Evolutionary conservation across 2,888 invertebrate genomes (phyloP), one percentile per base, ranked within the genome.

Genomic region (Andrena bicolor): DNA sequence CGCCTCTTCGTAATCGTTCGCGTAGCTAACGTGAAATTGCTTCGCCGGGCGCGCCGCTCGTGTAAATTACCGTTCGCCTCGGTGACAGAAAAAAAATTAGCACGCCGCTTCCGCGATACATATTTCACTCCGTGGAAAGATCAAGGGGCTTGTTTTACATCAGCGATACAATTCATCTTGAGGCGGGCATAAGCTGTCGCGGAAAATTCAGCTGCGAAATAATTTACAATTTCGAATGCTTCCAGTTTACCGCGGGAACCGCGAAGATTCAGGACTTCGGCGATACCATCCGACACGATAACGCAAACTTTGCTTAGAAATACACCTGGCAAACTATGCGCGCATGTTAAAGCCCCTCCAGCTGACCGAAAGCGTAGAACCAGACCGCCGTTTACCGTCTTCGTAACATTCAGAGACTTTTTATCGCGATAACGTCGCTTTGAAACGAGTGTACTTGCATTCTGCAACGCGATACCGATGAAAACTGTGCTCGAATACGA

Each of bases 171-270:
- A 84, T 76, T 71, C 71, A 65, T 85, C 69, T 76, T 68, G 60
- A 48, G 51, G 65, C 66, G 60, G 49, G 56, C 66, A 30, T 16
- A 23, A 30, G 32, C 78, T 7, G 69, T 30, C 70, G 58, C n/a
- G 74, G 35, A 35, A 56, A 81, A 65, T 30, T 53, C 53, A 53
- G 65, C 66, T 49, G 58, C 66, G 61, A 69, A 73, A 77, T 82
- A 77, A 85, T 84, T 84, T 77, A 82, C 65, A 61, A 76, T 85
- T 82, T 80, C 53, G 35, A 41, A 69, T 48, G 72, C 48, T 49
- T 32, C 49, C 32, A 51, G 35, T 56, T n/a, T 26, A 56, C 51
- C 7, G 64, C 58, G 23, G 58, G 66, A 51, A 26, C 26, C 16
- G 58, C 63, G 35, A 68, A 51, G 20, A 60, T 30, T 13, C 49